Evolutionary conservation across 92 coral and sea anemone genomes (phyloP), one percentile per base, ranked within the genome.

Genomic region (Zoanthus gigantus): DNA sequence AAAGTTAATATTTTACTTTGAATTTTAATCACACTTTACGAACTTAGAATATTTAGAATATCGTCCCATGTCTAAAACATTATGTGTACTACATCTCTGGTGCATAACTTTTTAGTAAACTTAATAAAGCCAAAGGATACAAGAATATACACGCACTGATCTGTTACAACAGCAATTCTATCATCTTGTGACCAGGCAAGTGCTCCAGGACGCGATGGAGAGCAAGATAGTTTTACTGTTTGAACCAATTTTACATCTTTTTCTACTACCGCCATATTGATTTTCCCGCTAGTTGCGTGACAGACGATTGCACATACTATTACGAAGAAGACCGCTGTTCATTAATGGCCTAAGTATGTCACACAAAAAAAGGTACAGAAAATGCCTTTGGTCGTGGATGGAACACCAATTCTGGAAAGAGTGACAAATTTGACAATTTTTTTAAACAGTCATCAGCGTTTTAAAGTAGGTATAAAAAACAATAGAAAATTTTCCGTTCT

Each of bases 161-260:
- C 95, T 52, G 95, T 93, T 3, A 90, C 90, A 18, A 96, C 95
- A 71, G 98, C 93, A 74, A 96, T 84, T 58, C 96, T 89, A 74
- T 95, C 97, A 87, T 96, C 98, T 11, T 67, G 75, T 2, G 98
- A 96, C 98, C 98, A 96, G 15, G 95, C 85, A 18, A 96, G 47
- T 13, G 95, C 94, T n/a, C 91, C 88, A n/a, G 90, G 92, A 68
- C 74, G 66, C 44, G 95, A 90, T 16, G 94, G 92, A 42, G 67
- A 58, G 61, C 84, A 67, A 52, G 91, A 86, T 9, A 96, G 72
- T 82, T 76, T 79, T 34, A 90, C 53, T 17, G 89, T 83, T n/a
- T 94, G 90, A 12, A 90, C 83, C 23, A 81, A 18, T 57, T 92
- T 92, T 11, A 84, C 88, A n/a, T 84, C 37, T 0, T 67, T 14